Conservation (phyloP, 2,113 vertebrate species). For the Seriola dumerili region DNA sequence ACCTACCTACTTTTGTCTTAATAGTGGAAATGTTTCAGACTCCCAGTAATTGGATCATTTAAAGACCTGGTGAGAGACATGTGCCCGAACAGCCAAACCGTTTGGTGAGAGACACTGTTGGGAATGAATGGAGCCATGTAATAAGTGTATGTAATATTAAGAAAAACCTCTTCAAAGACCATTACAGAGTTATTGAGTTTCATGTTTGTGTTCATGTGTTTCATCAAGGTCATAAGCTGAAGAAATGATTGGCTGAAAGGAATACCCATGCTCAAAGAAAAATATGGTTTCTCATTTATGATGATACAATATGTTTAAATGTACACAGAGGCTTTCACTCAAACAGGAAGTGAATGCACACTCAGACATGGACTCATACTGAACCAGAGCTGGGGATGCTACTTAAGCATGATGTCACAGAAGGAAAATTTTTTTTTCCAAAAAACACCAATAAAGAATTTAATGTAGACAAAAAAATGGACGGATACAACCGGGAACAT, state of each 20-base stretch:
- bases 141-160: conserved; percentile 7
- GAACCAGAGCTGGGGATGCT: too few species aligned
- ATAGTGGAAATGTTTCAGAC: conserved; percentile 64
- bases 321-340: too few species aligned
- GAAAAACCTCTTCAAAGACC: conserved; percentile 3
- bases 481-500: too few species aligned
- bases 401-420: too few species aligned
- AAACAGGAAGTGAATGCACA: too few species aligned
- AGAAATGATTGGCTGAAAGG: conserved; percentile 5
- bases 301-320: too few species aligned
- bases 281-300: background rate
- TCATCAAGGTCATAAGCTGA: conserved; percentile 16
- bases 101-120: background rate
- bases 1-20: conserved; percentile 26
- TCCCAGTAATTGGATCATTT: conserved; percentile 62
- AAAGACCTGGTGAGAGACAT: conserved; percentile 57
- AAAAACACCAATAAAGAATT: too few species aligned
- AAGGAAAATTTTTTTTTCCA: too few species aligned
- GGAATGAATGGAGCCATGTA: conserved; percentile 15
- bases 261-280: conserved; percentile 6
- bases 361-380: too few species aligned
- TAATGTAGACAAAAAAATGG: too few species aligned
- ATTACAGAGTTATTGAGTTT: conserved; percentile 5
- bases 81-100: conserved; percentile 4
- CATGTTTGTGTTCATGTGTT: conserved; percentile 20